These are phyloP conservation scores for Galaxea fascicularis DNA, from an alignment of 92 coral and sea anemone genomes.

Conservation along the genomic window DNA sequence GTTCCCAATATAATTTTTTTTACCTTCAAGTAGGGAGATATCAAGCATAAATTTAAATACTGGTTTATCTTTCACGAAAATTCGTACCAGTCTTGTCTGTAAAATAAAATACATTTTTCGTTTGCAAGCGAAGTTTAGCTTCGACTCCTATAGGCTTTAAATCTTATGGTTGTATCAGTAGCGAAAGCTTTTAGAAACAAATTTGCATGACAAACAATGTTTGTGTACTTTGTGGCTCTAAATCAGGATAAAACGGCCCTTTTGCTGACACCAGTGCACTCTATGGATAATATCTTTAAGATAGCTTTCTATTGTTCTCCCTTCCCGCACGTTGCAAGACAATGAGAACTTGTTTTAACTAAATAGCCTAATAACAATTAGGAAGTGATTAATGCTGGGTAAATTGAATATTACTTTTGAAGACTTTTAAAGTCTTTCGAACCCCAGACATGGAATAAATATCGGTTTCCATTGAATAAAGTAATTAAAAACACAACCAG, in stretches of 20 bases:
- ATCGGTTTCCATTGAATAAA: slow-evolving; percentile 57
- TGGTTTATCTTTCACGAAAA: neutral
- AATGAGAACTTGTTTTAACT: slow-evolving; percentile 77
- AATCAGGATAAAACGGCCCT: slow-evolving; percentile 80
- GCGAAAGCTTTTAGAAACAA: slow-evolving; percentile 39
- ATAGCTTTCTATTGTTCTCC: slow-evolving; percentile 71
- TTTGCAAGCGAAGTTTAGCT: slow-evolving; percentile 14
- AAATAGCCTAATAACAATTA: slow-evolving; percentile 82
- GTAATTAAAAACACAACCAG: slow-evolving; percentile 69
- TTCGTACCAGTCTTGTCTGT: neutral
- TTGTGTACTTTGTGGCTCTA: slow-evolving; percentile 60
- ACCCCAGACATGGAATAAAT: slow-evolving; percentile 65
- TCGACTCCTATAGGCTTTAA: neutral
- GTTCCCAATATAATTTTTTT: neutral
- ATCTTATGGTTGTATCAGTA: neutral
- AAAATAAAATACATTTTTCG: slow-evolving; percentile 10
- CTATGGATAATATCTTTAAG: slow-evolving; percentile 75
- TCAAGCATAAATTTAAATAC: neutral
- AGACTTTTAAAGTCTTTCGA: slow-evolving; percentile 82
- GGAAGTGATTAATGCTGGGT: slow-evolving; percentile 83
- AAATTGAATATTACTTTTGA: slow-evolving; percentile 86
- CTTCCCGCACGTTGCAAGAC: slow-evolving; percentile 90
- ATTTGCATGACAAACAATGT: slow-evolving; percentile 66
- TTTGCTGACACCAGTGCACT: slow-evolving; percentile 78
- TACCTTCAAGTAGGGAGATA: neutral